Base-by-base conservation (phyloP, 2,888 invertebrate species). In the Dynastes grantii region DNA sequence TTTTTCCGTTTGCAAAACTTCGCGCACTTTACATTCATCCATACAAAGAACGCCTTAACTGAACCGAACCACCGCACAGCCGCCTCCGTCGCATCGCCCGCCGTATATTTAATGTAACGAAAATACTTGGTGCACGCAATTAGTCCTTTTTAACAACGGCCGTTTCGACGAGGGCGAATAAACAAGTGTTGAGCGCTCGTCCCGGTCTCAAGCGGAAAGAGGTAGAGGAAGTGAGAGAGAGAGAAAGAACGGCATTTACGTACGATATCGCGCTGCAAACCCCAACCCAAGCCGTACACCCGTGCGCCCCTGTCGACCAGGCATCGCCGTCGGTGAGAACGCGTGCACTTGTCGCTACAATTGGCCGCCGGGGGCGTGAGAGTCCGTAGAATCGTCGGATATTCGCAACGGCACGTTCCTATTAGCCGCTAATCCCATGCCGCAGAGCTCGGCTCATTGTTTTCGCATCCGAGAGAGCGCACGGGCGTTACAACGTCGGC, bases 321-420 rank as follows among this genome's bases (percentile, higher is more conserved):
- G 16, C 27, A 51, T 51, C 68, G 68, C 27, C 68, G 51, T 53
- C 77, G 76, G 81, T 84, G 84, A 82, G 84, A 84, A 84, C 85
- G 78, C 80, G 82, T 83, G 83, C 86, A 85, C 85, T 85, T 85
- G 85, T 85, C 85, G 84, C 84, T 83, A 85, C 85, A 84, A 83
- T 84, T 83, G 84, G 83, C 82, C 81, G 84, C 82, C 80, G 82
- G 83, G 84, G 83, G 85, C 86, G 87, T 88, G 88, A 85, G 85
- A 84, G 84, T 84, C 83, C 83, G 83, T 82, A 82, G 85, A 86
- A 85, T 85, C 87, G 83, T 83, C 81, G 87, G 88, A 88, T 88
- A 86, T 85, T 83, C 85, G 84, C 84, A 84, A 84, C 84, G 85
- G 87, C 88, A 88, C 88, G 88, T 87, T 86, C 85, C 87, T 86